These are phyloP conservation scores for Acronicta aceris DNA, from an alignment of 2,888 invertebrate species.

Conservation along the genomic window DNA sequence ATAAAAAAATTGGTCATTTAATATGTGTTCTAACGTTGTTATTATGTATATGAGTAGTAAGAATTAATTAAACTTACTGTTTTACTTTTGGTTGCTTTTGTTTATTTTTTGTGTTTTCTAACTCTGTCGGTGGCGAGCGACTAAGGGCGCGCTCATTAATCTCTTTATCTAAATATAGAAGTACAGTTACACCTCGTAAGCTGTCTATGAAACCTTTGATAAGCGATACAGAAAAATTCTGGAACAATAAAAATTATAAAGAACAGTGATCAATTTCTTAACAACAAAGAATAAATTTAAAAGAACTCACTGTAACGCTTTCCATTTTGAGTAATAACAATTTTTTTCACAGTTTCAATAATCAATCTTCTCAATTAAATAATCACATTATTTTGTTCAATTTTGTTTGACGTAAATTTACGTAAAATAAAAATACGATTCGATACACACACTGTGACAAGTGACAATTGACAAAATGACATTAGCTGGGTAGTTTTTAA, in stretches of 20 bases:
- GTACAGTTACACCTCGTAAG: conserved; percentile 92
- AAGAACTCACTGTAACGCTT: conserved; percentile 71
- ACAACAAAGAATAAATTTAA: conserved; percentile 13
- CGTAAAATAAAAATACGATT: conserved; percentile 24
- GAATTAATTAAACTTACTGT: conserved; percentile 86
- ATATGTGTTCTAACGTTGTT: too few species aligned
- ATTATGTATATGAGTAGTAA: background rate
- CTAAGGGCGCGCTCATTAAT: conserved; percentile 91
- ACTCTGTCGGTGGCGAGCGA: conserved; percentile 87
- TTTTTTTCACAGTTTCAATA: conserved; percentile 65
- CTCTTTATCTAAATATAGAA: conserved; percentile 94
- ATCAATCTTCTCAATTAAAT: conserved; percentile 38
- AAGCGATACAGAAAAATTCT: conserved; percentile 91
- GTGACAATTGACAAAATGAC: conserved; percentile 33
- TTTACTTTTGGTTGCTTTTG: conserved; percentile 83
- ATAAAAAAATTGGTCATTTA: too few species aligned
- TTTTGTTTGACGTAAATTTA: conserved; percentile 58
- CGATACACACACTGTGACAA: conserved; percentile 17
- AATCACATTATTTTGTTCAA: conserved; percentile 55
- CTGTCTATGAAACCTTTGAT: conserved; percentile 94
- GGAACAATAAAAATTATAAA: conserved; percentile 71
- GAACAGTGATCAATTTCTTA: conserved; percentile 54
- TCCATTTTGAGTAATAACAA: conserved; percentile 67
- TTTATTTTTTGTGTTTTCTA: conserved; percentile 79
- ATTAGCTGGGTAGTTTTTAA: conserved; percentile 16